Evolutionary conservation across 1,140 invertebrate species (phyloP).

Genomic region (Tigriopus japonicus): DNA sequence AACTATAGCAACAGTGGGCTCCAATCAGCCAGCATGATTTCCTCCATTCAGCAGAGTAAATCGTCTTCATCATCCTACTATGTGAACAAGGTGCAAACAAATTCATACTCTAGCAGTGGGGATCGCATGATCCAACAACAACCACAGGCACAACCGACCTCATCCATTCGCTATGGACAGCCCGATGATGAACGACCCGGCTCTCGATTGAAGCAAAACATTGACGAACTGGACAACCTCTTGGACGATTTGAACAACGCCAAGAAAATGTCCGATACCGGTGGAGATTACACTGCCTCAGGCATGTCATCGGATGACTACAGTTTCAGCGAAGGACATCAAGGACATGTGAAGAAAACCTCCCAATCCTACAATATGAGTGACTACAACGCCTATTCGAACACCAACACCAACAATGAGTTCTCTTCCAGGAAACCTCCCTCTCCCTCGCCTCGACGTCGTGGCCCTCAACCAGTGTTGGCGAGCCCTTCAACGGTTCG

Average conservation of each 20-base stretch:
- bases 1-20: not conserved
- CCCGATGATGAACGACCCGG: not conserved
- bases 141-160: not conserved
- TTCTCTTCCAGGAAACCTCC: not conserved
- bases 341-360: slow-evolving; percentile 10
- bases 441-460: slow-evolving; percentile 6
- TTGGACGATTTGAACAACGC: slow-evolving; percentile 14
- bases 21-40: slow-evolving; percentile 5
- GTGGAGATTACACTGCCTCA: not conserved
- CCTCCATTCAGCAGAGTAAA: not conserved
- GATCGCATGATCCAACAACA: not conserved
- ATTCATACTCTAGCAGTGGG: not conserved
- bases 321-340: not conserved
- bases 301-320: slow-evolving; percentile 9
- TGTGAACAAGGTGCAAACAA: not conserved
- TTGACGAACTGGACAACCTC: slow-evolving; percentile 12
- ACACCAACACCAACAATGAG: too few species aligned
- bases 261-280: not conserved
- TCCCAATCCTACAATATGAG: slow-evolving; percentile 1
- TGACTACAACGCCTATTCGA: not conserved
- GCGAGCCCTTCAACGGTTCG: not conserved
- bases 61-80: not conserved
- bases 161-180: not conserved
- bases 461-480: not conserved
- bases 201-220: slow-evolving; percentile 9